Evolutionary conservation across 1,140 invertebrate genomes (phyloP), one percentile per base, ranked within the genome.

Genomic region (Acyrthosiphon pisum): DNA sequence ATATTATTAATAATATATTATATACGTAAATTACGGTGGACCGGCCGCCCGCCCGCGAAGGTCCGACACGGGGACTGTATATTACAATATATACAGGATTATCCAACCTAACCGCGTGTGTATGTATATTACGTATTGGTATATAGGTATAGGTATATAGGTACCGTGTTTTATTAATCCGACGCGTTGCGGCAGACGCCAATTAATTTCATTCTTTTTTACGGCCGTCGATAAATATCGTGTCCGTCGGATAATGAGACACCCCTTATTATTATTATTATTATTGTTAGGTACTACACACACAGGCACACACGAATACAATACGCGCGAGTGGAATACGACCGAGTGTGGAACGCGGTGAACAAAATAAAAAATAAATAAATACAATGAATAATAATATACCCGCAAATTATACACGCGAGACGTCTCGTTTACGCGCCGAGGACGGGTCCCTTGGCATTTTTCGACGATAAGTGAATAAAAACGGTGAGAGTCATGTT

Each of bases 181-280:
- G 88, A 44, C 88, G 50, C 88, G 88, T 60, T 41, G 50, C 88
- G 50, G 56, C 41, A 41, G 53, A 90, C 89, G 56, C 89, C 88
- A 89, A 89, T 89, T 89, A 89, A 89, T 89, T 89, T 89, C 88
- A 89, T 89, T 89, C 50, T 50, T 89, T 89, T 89, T 89, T 89
- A 89, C 88, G 88, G 88, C 88, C 88, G 88, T 89, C 88, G 50
- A 89, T 89, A 89, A 89, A 89, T 89, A 89, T 89, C 50, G 48
- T 89, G 48, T 89, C 88, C 88, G 35, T 14, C 50, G 88, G 88
- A 89, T 89, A 89, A 89, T 89, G 88, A 89, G 88, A 89, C 88
- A 89, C 48, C 88, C 88, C 88, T 56, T 30, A 30, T 87, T 87
- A 48, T 87, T 48, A 46, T 86, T 86, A 30, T 83, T 87, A 46